Conservation (phyloP, 2,888 invertebrate genomes). For the Sarcophaga rosellei region DNA sequence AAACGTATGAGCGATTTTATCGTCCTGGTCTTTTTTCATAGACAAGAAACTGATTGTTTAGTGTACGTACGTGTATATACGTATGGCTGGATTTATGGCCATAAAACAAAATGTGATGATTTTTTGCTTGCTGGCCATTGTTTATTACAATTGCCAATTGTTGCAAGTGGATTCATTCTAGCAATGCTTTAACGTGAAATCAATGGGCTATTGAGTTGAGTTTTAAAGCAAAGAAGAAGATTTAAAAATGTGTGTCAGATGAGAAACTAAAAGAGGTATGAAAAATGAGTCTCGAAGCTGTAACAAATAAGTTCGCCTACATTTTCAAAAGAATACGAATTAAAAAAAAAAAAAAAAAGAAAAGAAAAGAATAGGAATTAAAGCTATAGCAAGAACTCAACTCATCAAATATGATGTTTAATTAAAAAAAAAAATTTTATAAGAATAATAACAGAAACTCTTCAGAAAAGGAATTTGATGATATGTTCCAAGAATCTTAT, state of each 20-base stretch:
- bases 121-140: neutral
- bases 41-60: neutral
- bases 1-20: neutral
- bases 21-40: neutral
- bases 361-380: too few relatives aligned
- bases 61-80: neutral
- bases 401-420: too few relatives aligned
- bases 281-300: too few relatives aligned
- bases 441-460: too few relatives aligned
- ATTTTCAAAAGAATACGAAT: too few relatives aligned
- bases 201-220: neutral
- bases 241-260: neutral
- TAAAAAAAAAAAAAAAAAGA: too few relatives aligned
- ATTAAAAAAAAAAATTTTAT: too few relatives aligned
- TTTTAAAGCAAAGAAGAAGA: neutral
- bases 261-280: too few relatives aligned
- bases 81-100: neutral
- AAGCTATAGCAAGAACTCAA: too few relatives aligned
- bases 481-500: too few relatives aligned
- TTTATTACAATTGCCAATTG: neutral
- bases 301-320: too few relatives aligned
- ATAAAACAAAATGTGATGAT: neutral
- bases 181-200: neutral
- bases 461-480: too few relatives aligned
- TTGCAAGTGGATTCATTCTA: neutral